These are phyloP conservation scores for Holacanthus passer DNA, from an alignment of 2,113 vertebrate species.

Conservation along the genomic window DNA sequence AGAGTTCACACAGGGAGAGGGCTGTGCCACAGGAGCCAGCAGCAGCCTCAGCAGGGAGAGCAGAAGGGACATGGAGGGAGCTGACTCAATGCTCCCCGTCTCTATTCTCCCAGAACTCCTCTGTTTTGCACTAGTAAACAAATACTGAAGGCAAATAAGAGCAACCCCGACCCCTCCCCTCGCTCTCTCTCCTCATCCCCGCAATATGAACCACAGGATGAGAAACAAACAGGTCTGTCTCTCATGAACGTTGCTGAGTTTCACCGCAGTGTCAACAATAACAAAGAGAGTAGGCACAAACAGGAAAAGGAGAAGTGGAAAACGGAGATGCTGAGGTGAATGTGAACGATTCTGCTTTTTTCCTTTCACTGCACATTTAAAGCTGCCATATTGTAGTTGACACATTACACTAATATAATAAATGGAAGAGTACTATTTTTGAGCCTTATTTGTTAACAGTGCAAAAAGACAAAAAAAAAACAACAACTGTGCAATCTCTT, in stretches of 20 bases:
- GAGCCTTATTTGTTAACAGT: slow-evolving; percentile 15
- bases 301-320: slow-evolving; percentile 14
- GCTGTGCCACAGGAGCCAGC: slow-evolving; percentile 43
- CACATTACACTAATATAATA: slow-evolving; percentile 16
- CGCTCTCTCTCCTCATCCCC: slow-evolving; percentile 5
- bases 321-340: slow-evolving; percentile 16
- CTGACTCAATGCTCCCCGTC: slow-evolving; percentile 59
- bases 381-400: slow-evolving; percentile 31
- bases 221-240: slow-evolving; percentile 60
- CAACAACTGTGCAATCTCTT: not conserved
- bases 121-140: slow-evolving; percentile 66
- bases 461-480: not conserved
- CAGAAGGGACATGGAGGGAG: slow-evolving; percentile 27
- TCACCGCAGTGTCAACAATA: slow-evolving; percentile 53
- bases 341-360: not conserved
- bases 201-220: slow-evolving; percentile 29
- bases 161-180: not conserved
- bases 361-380: slow-evolving; percentile 17
- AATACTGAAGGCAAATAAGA: slow-evolving; percentile 58
- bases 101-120: slow-evolving; percentile 43
- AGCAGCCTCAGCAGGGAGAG: slow-evolving; percentile 51
- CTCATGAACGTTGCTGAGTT: slow-evolving; percentile 52
- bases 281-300: slow-evolving; percentile 33
- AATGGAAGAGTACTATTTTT: slow-evolving; percentile 24
- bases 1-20: slow-evolving; percentile 47